Percentiles rank a stretch among this genome's conserved stretches.
Evolutionary conservation across 1,140 invertebrate species (phyloP).

Genomic region (Drosophila kikkawai): DNA sequence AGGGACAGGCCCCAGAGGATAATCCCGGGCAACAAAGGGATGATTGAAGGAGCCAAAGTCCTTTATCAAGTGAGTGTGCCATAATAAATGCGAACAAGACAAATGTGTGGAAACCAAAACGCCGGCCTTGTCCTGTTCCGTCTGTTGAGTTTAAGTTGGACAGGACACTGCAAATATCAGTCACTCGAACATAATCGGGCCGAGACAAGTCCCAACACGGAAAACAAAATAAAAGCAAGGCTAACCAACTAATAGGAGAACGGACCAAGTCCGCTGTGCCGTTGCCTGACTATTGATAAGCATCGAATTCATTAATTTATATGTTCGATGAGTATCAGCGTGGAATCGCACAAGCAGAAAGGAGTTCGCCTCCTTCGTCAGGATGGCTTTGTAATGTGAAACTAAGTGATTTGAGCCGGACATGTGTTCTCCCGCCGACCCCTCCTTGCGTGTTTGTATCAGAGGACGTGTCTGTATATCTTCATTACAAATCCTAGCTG

Average conservation of each 20-base stretch:
- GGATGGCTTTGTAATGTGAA: slow-evolving; percentile 80
- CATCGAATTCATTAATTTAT: slow-evolving; percentile 84
- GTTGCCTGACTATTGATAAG: slow-evolving; percentile 71
- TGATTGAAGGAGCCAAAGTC: slow-evolving; percentile 71
- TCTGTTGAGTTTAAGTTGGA: slow-evolving; percentile 71
- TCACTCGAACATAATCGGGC: slow-evolving; percentile 80
- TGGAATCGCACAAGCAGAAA: slow-evolving; percentile 57
- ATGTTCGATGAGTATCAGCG: slow-evolving; percentile 73
- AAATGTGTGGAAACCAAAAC: slow-evolving; percentile 36
- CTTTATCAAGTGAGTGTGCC: slow-evolving; percentile 77
- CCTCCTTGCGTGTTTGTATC: slow-evolving; percentile 41
- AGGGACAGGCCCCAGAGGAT: slow-evolving; percentile 39
- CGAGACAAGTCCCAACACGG: slow-evolving; percentile 43
- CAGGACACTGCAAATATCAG: slow-evolving; percentile 54
- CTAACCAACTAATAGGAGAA: slow-evolving; percentile 76
- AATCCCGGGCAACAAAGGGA: slow-evolving; percentile 67
- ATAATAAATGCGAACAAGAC: slow-evolving; percentile 64
- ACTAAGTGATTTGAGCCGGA: slow-evolving; percentile 76
- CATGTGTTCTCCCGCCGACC: slow-evolving; percentile 14
- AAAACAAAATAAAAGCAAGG: slow-evolving; percentile 47
- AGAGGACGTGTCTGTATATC: slow-evolving; percentile 66
- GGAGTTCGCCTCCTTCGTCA: slow-evolving; percentile 60
- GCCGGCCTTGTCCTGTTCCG: slow-evolving; percentile 25
- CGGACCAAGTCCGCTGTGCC: slow-evolving; percentile 32
- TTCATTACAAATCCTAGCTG: slow-evolving; percentile 76